phyloP scores from a whole-genome alignment of 2,888 invertebrate genomes.

The Limnephilus lunatus region DNA sequence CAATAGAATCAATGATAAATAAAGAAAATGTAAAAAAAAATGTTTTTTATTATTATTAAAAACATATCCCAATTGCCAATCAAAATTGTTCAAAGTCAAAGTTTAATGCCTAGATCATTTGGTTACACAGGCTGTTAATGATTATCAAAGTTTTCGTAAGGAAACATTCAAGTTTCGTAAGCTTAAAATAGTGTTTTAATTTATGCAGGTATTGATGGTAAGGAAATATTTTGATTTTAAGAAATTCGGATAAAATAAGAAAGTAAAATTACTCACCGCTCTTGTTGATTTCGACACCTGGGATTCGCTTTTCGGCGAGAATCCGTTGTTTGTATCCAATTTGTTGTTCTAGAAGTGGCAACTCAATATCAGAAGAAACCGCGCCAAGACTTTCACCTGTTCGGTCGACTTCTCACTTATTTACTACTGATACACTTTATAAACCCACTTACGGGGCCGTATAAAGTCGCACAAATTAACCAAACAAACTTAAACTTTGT shows the following conservation, averaged over 20 bases:
- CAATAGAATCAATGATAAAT: too few relatives aligned
- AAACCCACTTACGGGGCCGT: slow-evolving; percentile 24
- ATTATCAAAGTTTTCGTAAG: background rate
- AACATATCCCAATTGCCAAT: too few relatives aligned
- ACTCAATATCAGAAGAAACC: slow-evolving; percentile 7
- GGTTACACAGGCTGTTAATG: background rate
- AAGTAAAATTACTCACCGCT: slow-evolving; percentile 56
- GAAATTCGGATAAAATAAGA: slow-evolving; percentile 26
- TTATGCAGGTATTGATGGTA: background rate
- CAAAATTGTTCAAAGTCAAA: too few relatives aligned
- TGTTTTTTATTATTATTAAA: too few relatives aligned
- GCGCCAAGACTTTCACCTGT: slow-evolving; percentile 50
- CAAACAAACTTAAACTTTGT: slow-evolving; percentile 50
- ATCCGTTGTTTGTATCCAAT: slow-evolving; percentile 36
- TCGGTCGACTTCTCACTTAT: slow-evolving; percentile 37
- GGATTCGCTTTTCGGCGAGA: slow-evolving; percentile 42
- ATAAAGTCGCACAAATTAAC: slow-evolving; percentile 31
- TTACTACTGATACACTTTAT: slow-evolving; percentile 37
- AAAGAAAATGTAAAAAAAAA: too few relatives aligned
- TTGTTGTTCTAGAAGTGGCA: background rate
- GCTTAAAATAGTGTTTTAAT: background rate
- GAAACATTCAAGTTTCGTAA: background rate
- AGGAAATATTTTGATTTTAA: background rate
- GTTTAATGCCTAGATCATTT: background rate
- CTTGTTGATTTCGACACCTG: slow-evolving; percentile 43